Evolutionary conservation across 2,888 invertebrate genomes (phyloP), one percentile per base, ranked within the genome.

Genomic region (Ectemnius cavifrons): DNA sequence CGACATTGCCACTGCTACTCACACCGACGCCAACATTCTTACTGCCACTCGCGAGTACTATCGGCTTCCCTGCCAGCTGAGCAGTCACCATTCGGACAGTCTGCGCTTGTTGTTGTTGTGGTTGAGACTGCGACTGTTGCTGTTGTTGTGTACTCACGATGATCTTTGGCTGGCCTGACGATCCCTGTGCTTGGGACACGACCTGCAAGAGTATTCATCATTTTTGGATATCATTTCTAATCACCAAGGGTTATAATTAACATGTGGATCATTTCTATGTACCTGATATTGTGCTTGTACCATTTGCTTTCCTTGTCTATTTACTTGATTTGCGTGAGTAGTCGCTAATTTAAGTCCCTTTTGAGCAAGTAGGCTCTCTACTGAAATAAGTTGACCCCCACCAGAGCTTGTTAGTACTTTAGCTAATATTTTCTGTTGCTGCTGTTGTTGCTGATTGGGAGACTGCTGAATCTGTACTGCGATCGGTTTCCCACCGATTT

Each of bases 401-500:
- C 92, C 92, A 3, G 95, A 93, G 88, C 94, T 95, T 5, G 95
- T 95, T 27, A 96, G 91, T 18, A 96, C 93, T 89, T 95, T 95
- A 0, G 95, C 95, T 52, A 95, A 93, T 37, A 95, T 93, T 3
- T 91, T 91, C 68, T 91, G 91, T 74, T 92, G 91, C 47, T 91
- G 91, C 28, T 89, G 89, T 75, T 92, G 92, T 60, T 92, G 92
- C 16, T 91, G 89, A 76, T 91, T 90, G 2, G 91, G 89, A 4
- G 90, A 89, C 72, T 92, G 92, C 75, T 93, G 93, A 75, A 93
- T 92, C 65, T 93, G 91, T 37, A 92, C 90, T 14, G 92, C 91
- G 3, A 91, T 90, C 0, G 91, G 91, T 66, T 91, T 91, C 2
- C 91, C 91, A 16, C 91, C 91, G 18, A 91, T 91, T 67, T 91